Base-by-base conservation (phyloP, 2,797 vertebrate genomes). In the Scyliorhinus canicula region DNA sequence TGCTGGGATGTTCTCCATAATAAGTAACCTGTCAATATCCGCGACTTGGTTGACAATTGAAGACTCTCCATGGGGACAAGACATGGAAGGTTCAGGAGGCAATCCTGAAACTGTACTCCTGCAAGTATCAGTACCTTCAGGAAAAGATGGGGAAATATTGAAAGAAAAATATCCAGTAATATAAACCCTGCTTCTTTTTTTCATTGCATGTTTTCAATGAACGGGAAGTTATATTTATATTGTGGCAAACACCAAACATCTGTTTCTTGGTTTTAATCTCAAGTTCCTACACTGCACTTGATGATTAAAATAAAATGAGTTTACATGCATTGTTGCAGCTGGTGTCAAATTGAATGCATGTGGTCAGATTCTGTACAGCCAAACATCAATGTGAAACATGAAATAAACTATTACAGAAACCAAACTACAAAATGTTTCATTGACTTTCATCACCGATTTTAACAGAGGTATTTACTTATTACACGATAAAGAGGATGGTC, bases 221-320 rank as follows among this genome's bases (percentile, higher is more conserved):
- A 44, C 44, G n/a, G 40, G 88, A 40, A 65, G 40, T 40, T 26
- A 8, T 40, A 63, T 90, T 90, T 44, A 26, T 19, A 63, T 65
- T 65, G 88, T 44, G 60, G 57, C 21, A 91, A 91, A 44, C 9
- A 44, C 6, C n/a, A n/a, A 65, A 65, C 19, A 91, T 91, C 57
- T 91, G 88, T 65, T 91, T 91, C 88, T 65, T 91, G 60, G 88
- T 44, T 91, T 65, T 91, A 91, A 11, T 8, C n/a, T 91, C 60
- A 91, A 44, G 60, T 65, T 65, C 40, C 24, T 91, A 44, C 65
- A 19, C 88, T 44, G n/a, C 3, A 26, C 63, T 3, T 63, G 24
- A 26, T 65, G 60, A 91, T 91, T 91, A 91, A 65, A 63, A n/a
- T 65, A 91, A 26, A 7, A 44, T 65, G 40, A 4, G n/a, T 44